Evolutionary conservation across 2,113 vertebrate genomes (phyloP).

Genomic region (Istiophorus platypterus): DNA sequence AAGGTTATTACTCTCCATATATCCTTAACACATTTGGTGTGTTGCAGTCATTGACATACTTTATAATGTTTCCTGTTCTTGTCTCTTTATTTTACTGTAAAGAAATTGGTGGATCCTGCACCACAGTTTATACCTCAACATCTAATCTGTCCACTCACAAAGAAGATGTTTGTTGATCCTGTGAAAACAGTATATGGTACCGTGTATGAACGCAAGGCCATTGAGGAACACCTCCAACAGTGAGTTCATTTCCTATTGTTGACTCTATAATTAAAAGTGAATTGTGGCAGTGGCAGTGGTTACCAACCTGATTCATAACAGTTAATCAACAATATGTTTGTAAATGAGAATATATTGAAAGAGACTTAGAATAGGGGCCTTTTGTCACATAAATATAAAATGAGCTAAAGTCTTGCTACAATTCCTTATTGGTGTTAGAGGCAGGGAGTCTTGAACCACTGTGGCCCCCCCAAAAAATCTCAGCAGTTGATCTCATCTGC

Average conservation of each 20-base stretch:
- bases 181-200: conserved; percentile 66
- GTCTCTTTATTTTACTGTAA: conserved; percentile 4
- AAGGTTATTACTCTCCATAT: not conserved
- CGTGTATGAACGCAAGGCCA: conserved; percentile 71
- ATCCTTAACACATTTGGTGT: not conserved
- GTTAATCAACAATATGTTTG: not conserved
- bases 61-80: not conserved
- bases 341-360: not conserved
- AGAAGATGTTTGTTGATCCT: conserved; percentile 78
- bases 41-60: not conserved
- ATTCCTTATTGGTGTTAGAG: too few relatives aligned
- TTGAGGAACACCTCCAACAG: conserved; percentile 71
- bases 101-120: conserved; percentile 60
- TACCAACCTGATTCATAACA: not conserved
- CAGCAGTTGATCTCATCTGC: not conserved
- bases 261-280: not conserved
- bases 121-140: conserved; percentile 42
- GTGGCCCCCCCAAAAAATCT: not conserved
- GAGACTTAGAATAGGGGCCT: too few relatives aligned
- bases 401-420: too few relatives aligned
- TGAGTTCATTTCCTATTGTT: conserved; percentile 35
- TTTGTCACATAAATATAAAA: too few relatives aligned
- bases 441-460: not conserved
- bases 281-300: too few relatives aligned
- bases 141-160: conserved; percentile 70